Evolutionary conservation across 2,888 invertebrate species (phyloP), one percentile per base, ranked within the genome.

Genomic region (Agapostemon virescens): DNA sequence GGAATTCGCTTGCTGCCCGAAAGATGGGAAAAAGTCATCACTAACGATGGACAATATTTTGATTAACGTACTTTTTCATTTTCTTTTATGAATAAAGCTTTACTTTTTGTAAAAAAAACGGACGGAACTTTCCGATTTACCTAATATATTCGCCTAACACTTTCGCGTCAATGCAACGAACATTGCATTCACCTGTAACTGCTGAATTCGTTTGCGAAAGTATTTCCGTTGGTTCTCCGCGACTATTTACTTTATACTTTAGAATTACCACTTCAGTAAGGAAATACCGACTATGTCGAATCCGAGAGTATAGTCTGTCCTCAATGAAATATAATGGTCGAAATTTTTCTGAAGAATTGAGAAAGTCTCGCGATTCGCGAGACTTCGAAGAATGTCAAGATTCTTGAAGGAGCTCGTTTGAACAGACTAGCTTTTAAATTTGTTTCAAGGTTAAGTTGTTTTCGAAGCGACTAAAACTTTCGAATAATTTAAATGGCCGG

Each of bases 371-470:
- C 26, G 15, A 26, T 26, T 55, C 6, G 26, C 26, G n/a, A 15
- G 26, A 55, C 55, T 55, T 26, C 15, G 5, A 55, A 26, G 26
- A 55, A 55, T 55, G 13, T 55, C 55, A 17, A 55, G 55, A 55
- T 23, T 55, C 26, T 55, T 23, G 26, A 55, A 26, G n/a, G 15
- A 26, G 26, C 6, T 15, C 15, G 55, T 26, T 15, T 2, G 23
- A 55, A 55, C 55, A 26, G 26, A 6, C 1, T 26, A 15, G 15
- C 26, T 26, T 55, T 55, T 55, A 55, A 55, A 55, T 55, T 55
- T 55, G 55, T 55, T 26, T 42, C 38, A 30, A 52, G 30, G 38
- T 30, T 26, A 38, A 63, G 36, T 23, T 20, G 70, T 55, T 70
- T 38, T 17, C 52, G 17, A 55, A 55, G 55, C 2, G 55, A 55